These are phyloP conservation scores for Iphiclides podalirius DNA, from an alignment of 2,888 invertebrate genomes.

Conservation along the genomic window DNA sequence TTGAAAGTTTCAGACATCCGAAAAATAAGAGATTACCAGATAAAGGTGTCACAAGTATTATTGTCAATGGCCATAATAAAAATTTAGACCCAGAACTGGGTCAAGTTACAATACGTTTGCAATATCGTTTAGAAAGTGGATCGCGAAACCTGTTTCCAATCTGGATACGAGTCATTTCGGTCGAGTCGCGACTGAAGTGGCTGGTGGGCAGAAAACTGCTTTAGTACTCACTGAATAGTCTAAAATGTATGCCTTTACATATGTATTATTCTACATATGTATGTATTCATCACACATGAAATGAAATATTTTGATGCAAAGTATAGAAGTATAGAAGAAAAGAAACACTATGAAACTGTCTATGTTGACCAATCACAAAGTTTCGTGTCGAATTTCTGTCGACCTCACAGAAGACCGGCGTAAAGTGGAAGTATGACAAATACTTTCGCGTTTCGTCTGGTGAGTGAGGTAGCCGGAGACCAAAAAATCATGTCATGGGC, in stretches of 20 bases:
- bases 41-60: slow-evolving; percentile 14
- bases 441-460: no score
- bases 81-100: slow-evolving; percentile 33
- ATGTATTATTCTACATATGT: neutral
- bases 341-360: no score
- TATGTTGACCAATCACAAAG: no score
- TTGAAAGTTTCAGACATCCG: slow-evolving; percentile 14
- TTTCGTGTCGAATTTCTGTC: no score
- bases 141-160: slow-evolving; percentile 35
- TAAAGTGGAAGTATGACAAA: no score
- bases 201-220: slow-evolving; percentile 11
- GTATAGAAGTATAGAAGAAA: no score
- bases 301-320: no score
- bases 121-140: slow-evolving; percentile 39
- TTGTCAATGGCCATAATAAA: slow-evolving; percentile 17
- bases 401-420: no score
- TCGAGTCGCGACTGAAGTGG: slow-evolving; percentile 15
- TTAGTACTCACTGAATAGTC: slow-evolving; percentile 2
- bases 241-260: no score
- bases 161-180: slow-evolving; percentile 30
- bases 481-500: no score
- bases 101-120: slow-evolving; percentile 35
- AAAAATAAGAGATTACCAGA: slow-evolving; percentile 5
- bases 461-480: no score
- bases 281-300: no score